Percentiles rank a stretch among this genome's conserved stretches.
Evolutionary conservation across 1,140 invertebrate genomes (phyloP).

Genomic region (Drosophila cardini): DNA sequence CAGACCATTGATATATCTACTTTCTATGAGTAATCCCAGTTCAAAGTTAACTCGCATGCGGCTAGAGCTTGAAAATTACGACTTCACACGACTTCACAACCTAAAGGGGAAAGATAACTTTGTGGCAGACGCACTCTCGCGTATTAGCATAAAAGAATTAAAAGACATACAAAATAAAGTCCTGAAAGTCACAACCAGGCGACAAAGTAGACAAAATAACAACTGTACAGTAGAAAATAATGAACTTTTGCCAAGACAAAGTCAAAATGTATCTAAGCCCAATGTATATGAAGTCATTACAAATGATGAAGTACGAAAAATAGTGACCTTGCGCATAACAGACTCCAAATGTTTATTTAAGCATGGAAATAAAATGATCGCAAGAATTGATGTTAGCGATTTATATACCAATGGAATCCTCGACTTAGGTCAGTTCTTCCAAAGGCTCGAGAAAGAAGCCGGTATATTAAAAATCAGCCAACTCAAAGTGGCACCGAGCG

Average conservation of each 20-base stretch:
- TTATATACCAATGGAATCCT: constrained; percentile 8
- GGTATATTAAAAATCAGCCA: constrained; percentile 9
- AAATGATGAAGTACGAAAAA: neutral
- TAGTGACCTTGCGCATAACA: no score
- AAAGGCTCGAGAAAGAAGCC: constrained; percentile 6
- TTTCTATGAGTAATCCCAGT: neutral
- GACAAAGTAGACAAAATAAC: constrained; percentile 3
- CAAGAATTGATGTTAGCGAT: constrained; percentile 10
- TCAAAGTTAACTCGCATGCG: neutral
- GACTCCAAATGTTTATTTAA: neutral
- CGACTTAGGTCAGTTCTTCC: constrained; percentile 1
- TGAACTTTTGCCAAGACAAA: constrained; percentile 1
- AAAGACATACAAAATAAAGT: constrained; percentile 3
- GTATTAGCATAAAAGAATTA: no score
- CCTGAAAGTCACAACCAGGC: constrained; percentile 5
- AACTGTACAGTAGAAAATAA: neutral
- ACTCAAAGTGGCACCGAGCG: neutral
- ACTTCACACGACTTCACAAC: no score
- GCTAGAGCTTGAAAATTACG: neutral
- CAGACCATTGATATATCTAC: neutral
- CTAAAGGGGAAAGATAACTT: no score
- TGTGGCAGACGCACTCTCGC: no score
- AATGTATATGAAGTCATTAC: constrained; percentile 5
- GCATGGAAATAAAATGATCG: constrained; percentile 2
- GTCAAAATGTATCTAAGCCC: neutral